Evolutionary conservation across 2,888 invertebrate species (phyloP).

Genomic region (Eupsilia transversa): DNA sequence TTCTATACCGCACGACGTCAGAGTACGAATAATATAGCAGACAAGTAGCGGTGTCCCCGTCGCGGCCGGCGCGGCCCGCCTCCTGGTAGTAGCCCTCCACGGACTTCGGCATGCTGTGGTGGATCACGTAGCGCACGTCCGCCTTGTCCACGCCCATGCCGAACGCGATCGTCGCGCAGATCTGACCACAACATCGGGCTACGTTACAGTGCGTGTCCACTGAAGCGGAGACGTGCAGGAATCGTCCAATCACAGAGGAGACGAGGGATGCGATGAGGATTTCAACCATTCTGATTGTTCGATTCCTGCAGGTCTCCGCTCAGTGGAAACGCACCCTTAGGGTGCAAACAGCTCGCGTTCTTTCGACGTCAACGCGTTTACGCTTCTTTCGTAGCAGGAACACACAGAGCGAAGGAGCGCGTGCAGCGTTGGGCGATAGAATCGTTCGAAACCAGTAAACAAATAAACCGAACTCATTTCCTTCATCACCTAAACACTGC

Average conservation of each 20-base stretch:
- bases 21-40: constrained; percentile 96
- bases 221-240: no score
- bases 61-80: constrained; percentile 98
- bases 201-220: no score
- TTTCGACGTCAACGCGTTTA: not conserved
- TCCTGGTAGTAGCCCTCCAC: constrained; percentile 99
- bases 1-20: constrained; percentile 94
- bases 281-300: no score
- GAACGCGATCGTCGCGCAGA: constrained; percentile 99
- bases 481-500: not conserved
- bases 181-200: constrained; percentile 76
- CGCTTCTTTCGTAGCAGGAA: not conserved
- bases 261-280: no score
- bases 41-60: constrained; percentile 96
- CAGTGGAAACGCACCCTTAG: no score
- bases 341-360: no score
- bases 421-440: not conserved
- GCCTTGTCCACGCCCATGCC: constrained; percentile 99
- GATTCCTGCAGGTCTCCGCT: no score
- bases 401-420: not conserved
- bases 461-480: not conserved
- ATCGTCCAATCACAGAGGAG: no score
- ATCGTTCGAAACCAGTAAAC: not conserved
- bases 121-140: constrained; percentile 98
- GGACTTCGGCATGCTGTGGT: constrained; percentile 97